Conservation (phyloP, 2,797 vertebrate species). For the Fistularia commersonii region DNA sequence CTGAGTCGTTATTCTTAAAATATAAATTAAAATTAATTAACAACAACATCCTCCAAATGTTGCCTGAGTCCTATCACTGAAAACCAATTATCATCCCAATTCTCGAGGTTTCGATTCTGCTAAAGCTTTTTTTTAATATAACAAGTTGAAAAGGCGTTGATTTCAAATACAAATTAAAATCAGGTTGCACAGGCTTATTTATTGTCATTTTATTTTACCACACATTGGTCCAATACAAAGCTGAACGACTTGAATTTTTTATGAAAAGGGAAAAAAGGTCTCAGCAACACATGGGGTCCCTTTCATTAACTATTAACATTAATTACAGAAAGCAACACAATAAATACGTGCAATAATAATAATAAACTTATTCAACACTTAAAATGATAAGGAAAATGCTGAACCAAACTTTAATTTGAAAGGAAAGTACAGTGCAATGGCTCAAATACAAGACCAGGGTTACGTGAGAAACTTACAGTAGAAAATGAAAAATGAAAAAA, state of each 20-base stretch:
- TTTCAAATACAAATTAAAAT: conserved; percentile 1
- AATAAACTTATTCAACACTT: conserved; percentile 49
- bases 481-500: conserved; percentile 14
- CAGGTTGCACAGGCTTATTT: conserved; percentile 33
- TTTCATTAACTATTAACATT: conserved; percentile 59
- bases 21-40: no score
- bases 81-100: no score
- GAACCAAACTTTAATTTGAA: conserved; percentile 22
- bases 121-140: no score
- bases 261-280: conserved; percentile 46
- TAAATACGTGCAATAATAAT: conserved; percentile 63
- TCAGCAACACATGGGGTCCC: conserved; percentile 55
- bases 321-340: conserved; percentile 60
- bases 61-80: neutral
- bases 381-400: conserved; percentile 21
- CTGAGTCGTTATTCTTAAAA: no score
- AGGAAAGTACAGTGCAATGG: conserved; percentile 46
- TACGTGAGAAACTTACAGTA: conserved; percentile 27
- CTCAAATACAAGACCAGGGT: conserved; percentile 22
- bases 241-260: conserved; percentile 56
- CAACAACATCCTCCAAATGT: neutral
- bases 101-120: no score
- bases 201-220: conserved; percentile 65
- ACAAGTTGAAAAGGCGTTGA: no score
- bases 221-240: conserved; percentile 73